Percentiles rank a stretch among this genome's conserved stretches.
These are phyloP conservation scores for Lacanobia oleracea DNA, from an alignment of 2,888 invertebrate genomes.

Conservation along the genomic window DNA sequence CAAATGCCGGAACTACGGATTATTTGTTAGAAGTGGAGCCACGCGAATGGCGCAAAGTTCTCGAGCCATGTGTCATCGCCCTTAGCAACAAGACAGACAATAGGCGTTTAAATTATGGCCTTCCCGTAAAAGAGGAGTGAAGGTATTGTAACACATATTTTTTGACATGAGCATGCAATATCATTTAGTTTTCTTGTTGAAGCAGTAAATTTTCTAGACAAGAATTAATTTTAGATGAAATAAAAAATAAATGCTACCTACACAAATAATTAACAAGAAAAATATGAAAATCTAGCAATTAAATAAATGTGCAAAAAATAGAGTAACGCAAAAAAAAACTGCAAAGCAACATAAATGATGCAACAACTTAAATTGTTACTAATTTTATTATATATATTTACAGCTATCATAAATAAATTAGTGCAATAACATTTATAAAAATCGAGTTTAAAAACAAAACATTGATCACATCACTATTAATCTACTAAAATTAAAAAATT, in stretches of 20 bases:
- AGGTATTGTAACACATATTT: background rate
- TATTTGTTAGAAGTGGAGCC: constrained; percentile 22
- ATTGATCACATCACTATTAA: constrained; percentile 59
- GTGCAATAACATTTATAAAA: constrained; percentile 56
- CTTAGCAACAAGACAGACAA: constrained; percentile 28
- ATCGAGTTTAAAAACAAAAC: constrained; percentile 40
- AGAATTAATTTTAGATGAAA: background rate
- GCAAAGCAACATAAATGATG: constrained; percentile 60
- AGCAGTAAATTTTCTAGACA: background rate
- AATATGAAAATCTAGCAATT: constrained; percentile 26
- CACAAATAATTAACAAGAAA: constrained; percentile 10
- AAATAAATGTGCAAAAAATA: constrained; percentile 48
- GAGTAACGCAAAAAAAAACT: constrained; percentile 44
- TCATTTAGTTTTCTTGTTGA: background rate
- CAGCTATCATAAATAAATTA: constrained; percentile 54
- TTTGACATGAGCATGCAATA: constrained; percentile 16
- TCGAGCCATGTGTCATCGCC: constrained; percentile 33
- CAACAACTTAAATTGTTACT: constrained; percentile 57
- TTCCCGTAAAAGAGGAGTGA: background rate
- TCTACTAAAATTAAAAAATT: constrained; percentile 69
- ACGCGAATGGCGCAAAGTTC: background rate
- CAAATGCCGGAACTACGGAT: constrained; percentile 25
- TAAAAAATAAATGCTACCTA: constrained; percentile 23
- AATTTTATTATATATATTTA: constrained; percentile 60
- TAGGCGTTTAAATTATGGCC: constrained; percentile 1